Conservation (phyloP, 2,888 invertebrate genomes). For the Temnothorax rugatulus region DNA sequence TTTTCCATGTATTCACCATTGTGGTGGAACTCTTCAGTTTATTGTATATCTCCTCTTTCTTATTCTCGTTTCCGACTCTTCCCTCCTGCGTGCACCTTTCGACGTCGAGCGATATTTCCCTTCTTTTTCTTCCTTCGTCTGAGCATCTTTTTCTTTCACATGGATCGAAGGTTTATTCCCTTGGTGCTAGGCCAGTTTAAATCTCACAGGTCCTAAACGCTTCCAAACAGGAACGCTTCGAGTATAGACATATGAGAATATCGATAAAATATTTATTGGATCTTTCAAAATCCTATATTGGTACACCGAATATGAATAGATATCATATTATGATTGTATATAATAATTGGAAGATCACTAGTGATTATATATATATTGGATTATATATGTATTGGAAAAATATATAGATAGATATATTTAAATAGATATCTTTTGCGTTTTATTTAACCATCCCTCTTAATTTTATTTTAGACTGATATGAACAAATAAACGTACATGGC, state of each 20-base stretch:
- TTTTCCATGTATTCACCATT: slow-evolving; percentile 31
- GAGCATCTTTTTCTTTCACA: slow-evolving; percentile 29
- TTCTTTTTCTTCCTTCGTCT: slow-evolving; percentile 19
- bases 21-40: slow-evolving; percentile 37
- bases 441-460: too few relatives aligned
- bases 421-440: too few relatives aligned
- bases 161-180: slow-evolving; percentile 39
- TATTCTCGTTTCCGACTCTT: slow-evolving; percentile 22
- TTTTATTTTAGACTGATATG: too few relatives aligned
- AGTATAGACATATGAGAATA: not conserved
- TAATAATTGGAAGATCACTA: too few relatives aligned
- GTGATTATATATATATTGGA: too few relatives aligned
- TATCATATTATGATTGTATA: not conserved
- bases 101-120: slow-evolving; percentile 35
- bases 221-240: slow-evolving; percentile 12
- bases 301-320: not conserved
- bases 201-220: slow-evolving; percentile 32
- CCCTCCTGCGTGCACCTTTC: slow-evolving; percentile 13
- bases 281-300: not conserved
- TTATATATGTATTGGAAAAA: too few relatives aligned
- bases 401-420: too few relatives aligned
- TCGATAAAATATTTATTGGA: slow-evolving; percentile 17
- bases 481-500: too few relatives aligned
- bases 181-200: slow-evolving; percentile 45
- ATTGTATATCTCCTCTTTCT: slow-evolving; percentile 20